Percentiles rank a stretch among this genome's conserved stretches.
phyloP scores from a whole-genome alignment of 2,888 invertebrate species.

The Aporophyla lueneburgensis region DNA sequence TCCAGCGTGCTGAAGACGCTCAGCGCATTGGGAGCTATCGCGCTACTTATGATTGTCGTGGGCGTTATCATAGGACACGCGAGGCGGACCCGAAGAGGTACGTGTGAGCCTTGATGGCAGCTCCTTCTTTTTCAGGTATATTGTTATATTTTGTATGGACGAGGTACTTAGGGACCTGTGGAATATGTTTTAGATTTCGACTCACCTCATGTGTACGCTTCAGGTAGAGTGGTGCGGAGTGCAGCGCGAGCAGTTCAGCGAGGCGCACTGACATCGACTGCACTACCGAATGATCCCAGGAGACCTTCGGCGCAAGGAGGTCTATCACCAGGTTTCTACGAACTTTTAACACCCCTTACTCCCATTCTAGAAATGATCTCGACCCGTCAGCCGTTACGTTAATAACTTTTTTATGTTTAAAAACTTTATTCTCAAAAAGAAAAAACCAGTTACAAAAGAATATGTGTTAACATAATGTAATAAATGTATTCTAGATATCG shows the following conservation, averaged over 20 bases:
- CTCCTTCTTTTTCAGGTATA: not conserved
- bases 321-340: not conserved
- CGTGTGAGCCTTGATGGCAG: not conserved
- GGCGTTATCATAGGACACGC: too few species aligned
- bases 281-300: not conserved
- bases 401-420: too few species aligned
- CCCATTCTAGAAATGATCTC: not conserved
- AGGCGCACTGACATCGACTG: not conserved
- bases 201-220: not conserved
- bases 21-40: not conserved
- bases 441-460: too few species aligned
- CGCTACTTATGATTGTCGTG: not conserved
- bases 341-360: not conserved
- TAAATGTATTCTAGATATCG: too few species aligned
- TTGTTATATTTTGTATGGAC: not conserved
- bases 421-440: too few species aligned
- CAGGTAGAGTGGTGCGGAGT: not conserved
- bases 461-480: too few species aligned
- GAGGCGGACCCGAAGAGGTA: not conserved
- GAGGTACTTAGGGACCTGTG: not conserved
- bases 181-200: not conserved
- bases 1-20: rapidly evolving
- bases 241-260: not conserved
- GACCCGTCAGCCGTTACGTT: too few species aligned
- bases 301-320: not conserved